Base-by-base conservation (phyloP, 2,113 vertebrate genomes). In the Daubentonia madagascariensis region DNA sequence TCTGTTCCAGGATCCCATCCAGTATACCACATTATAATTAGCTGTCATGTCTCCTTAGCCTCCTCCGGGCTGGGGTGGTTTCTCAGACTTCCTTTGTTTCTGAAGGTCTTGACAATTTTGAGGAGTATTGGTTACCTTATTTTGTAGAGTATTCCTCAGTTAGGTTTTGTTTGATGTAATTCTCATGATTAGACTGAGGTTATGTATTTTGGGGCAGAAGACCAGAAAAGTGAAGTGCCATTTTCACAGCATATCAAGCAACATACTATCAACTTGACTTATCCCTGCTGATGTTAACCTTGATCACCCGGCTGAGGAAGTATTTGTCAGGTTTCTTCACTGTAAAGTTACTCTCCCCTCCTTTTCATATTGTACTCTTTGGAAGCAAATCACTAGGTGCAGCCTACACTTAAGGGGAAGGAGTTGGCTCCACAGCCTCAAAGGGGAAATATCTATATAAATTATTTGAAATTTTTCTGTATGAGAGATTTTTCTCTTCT, bases 211-310 rank as follows among this genome's bases (percentile, higher is more conserved):
- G 2, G 43, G 76, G 57, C 57, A 22, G 84, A 85, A 57, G 3
- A 65, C 32, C 4, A 7, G 3, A 30, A 6, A 23, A 50, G n/a
- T 2, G 8, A 20, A 32, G 25, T 89, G 65, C 65, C 40, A 5
- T 13, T 43, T 50, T 63, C 35, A n/a, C 68, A 67, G 54, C 3
- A 35, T 13, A 65, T 73, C 87, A 25, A n/a, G 43, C 70, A n/a
- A 20, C 50, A 57, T 48, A 43, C 16, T 57, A 2, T 22, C 3
- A 70, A 6, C 0, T 22, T 23, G 48, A 50, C 50, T 20, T 1
- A 9, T 0, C n/a, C 1, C 32, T n/a, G 50, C 13, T 48, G 13
- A 4, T 10, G 13, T 10, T 35, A 67, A 40, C 48, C n/a, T 9
- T 9, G 12, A 43, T 32, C 91, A 35, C 23, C 52, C n/a, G 3